phyloP scores from a whole-genome alignment of 2,113 vertebrate genomes.

The Mus spicilegus region DNA sequence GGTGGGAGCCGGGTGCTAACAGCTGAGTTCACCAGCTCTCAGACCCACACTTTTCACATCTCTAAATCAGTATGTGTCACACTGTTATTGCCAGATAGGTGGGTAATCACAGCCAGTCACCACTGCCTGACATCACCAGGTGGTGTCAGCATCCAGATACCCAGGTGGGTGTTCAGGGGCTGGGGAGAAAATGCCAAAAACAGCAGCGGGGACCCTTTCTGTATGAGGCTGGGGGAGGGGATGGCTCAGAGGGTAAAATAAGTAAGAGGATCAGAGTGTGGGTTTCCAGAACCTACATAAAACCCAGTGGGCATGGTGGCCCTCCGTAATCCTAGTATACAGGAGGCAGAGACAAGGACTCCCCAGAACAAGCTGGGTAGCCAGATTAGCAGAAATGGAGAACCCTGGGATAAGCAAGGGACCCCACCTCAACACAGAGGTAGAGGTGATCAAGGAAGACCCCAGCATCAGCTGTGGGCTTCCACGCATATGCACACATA shows the following conservation, averaged over 20 bases:
- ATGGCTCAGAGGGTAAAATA: background rate
- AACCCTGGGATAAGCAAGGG: too few species aligned
- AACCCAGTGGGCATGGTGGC: background rate
- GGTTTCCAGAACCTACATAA: background rate
- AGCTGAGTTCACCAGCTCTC: background rate
- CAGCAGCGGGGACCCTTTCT: too few species aligned
- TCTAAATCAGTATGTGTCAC: constrained; percentile 35
- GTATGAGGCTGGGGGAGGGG: too few species aligned
- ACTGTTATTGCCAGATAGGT: background rate
- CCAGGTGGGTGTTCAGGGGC: background rate
- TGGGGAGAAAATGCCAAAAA: background rate
- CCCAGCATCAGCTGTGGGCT: too few species aligned
- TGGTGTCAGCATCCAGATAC: background rate
- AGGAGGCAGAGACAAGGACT: background rate
- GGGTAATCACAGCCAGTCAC: background rate
- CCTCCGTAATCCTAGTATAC: background rate
- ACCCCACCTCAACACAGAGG: background rate
- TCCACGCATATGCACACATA: background rate
- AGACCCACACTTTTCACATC: background rate
- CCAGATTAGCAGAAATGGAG: background rate
- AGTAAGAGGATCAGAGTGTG: background rate
- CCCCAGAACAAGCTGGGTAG: too few species aligned
- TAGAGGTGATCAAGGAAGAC: background rate
- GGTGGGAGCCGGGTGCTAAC: background rate
- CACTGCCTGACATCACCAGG: background rate